Conservation (phyloP, 1,140 invertebrate genomes). For the Drosophila arawakana region DNA sequence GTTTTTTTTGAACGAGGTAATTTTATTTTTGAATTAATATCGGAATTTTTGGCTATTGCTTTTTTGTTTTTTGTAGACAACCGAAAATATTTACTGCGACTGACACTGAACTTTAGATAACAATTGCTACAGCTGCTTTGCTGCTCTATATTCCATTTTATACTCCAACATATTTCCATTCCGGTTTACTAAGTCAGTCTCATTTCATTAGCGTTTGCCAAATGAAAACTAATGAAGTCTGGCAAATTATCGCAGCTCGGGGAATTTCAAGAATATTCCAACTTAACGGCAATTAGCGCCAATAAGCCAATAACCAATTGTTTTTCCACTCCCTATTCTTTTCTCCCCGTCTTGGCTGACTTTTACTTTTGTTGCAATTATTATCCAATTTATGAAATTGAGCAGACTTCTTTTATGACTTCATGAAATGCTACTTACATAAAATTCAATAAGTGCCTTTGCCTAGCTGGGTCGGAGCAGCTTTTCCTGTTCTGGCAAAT, state of each 20-base stretch:
- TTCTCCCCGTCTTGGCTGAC: neutral
- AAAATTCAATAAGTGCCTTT: conserved; percentile 63
- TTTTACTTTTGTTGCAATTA: conserved; percentile 57
- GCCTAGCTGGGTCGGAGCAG: neutral
- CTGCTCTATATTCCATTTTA: neutral
- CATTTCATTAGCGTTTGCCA: conserved; percentile 21
- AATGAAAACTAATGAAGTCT: conserved; percentile 50
- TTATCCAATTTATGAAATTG: conserved; percentile 75
- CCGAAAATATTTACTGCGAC: conserved; percentile 24
- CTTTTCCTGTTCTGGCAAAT: conserved; percentile 4
- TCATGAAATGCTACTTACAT: conserved; percentile 61
- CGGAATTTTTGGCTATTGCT: conserved; percentile 41
- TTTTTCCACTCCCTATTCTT: neutral
- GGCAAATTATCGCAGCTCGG: conserved; percentile 27
- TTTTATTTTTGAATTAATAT: conserved; percentile 22
- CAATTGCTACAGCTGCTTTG: conserved; percentile 21
- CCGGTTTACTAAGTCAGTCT: conserved; percentile 13
- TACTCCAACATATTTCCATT: neutral
- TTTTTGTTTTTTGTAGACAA: conserved; percentile 24
- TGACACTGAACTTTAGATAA: conserved; percentile 14
- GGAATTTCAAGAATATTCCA: conserved; percentile 11
- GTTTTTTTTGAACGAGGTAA: neutral
- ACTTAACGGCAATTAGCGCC: conserved; percentile 58
- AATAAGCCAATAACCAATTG: conserved; percentile 47
- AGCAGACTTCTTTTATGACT: conserved; percentile 59